phyloP scores from a whole-genome alignment of 2,797 vertebrate species.

The Bradypodion pumilum region DNA sequence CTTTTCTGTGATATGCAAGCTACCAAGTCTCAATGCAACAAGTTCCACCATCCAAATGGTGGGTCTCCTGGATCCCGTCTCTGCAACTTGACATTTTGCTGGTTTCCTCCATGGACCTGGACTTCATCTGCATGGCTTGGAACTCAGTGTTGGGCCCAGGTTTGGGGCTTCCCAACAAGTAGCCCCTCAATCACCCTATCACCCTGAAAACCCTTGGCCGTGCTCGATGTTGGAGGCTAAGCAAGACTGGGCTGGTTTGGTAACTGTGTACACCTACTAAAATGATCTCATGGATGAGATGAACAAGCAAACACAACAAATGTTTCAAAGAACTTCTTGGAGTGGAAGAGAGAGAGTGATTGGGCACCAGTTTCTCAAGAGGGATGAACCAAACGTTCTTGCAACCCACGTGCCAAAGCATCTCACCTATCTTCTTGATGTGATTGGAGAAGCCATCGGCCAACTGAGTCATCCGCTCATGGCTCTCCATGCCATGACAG shows the following conservation, averaged over 20 bases:
- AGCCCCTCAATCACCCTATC: too few species aligned
- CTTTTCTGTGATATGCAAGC: neutral
- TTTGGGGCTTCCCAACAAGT: neutral
- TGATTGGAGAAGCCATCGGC: neutral
- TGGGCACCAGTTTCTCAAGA: neutral
- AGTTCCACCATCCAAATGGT: neutral
- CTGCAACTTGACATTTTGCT: too few species aligned
- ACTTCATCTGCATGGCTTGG: too few species aligned
- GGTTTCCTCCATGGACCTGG: neutral
- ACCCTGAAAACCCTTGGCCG: too few species aligned
- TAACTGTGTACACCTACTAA: neutral
- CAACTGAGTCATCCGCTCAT: too few species aligned
- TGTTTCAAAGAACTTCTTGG: neutral
- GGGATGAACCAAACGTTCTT: neutral
- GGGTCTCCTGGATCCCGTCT: accelerated
- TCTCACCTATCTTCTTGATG: neutral
- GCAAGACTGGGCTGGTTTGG: neutral
- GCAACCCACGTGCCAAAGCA: too few species aligned
- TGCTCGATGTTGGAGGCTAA: too few species aligned
- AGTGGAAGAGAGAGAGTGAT: too few species aligned
- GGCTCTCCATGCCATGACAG: neutral
- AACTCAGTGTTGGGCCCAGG: neutral
- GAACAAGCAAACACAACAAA: neutral
- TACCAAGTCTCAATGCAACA: too few species aligned
- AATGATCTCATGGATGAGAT: too few species aligned